Evolutionary conservation across 2,888 invertebrate species (phyloP), one percentile per base, ranked within the genome.

Genomic region (Caradrina clavipalpis): DNA sequence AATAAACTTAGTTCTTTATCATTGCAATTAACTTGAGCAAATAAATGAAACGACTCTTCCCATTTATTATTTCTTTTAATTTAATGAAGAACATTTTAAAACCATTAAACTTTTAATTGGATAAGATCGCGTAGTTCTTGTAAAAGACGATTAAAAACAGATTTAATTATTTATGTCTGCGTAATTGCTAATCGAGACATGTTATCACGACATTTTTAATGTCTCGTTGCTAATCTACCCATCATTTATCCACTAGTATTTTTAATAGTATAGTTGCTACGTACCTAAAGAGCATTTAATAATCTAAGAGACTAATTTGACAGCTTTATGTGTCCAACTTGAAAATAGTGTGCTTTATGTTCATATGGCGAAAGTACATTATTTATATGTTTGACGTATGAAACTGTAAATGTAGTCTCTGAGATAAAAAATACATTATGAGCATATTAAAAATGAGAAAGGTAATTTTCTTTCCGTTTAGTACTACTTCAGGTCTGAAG

Each of bases 91-190:
- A 6, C 39, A 76, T 76, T 60, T 62, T 31, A 39, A 42, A 69
- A 13, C n/a, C 56, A 61, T 57, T 65, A 39, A 61, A 19, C 17
- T 19, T 54, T 35, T 35, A 26, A 22, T 49, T 26, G n/a, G 51
- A 64, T 69, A 64, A 64, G 21, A 61, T 64, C 49, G 35, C 10
- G 35, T n/a, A 62, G 54, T 50, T 69, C 50, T 75, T 63, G 54
- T 75, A 50, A 31, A 58, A 55, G 22, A 22, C 61, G 22, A 59
- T 69, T 69, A 63, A 55, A 51, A 59, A 69, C 45, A 58, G 50
- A 65, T 58, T 64, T 60, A 49, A 53, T 53, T 76, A 49, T 51
- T 42, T 45, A 57, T 45, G 8, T 50, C 7, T n/a, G 11, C 21
- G 45, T 61, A 54, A 65, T 58, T 22, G 47, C 69, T 75, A 57